Base-by-base conservation (phyloP, 1,140 invertebrate species). In the Macrosteles quadrilineatus region DNA sequence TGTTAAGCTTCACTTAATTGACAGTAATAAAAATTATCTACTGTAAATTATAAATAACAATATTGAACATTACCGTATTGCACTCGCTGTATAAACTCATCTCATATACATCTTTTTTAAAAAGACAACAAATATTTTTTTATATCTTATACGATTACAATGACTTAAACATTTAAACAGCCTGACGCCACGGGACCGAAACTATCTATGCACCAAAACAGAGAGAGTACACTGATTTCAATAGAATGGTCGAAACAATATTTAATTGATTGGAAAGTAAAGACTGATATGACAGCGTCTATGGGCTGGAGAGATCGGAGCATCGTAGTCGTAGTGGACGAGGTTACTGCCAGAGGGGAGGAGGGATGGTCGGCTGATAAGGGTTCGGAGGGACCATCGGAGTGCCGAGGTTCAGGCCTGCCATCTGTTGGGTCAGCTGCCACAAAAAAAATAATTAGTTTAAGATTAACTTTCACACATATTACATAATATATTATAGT, bases 371-470 rank as follows among this genome's bases (percentile, higher is more conserved):
- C 9, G 32, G 63, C 40, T 66, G 63, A 25, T 66, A 66, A 1
- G 63, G 63, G 63, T 66, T 66, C n/a, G n/a, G n/a, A n/a, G n/a
- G n/a, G n/a, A n/a, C n/a, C n/a, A n/a, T n/a, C 1, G 32, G 32
- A 21, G 21, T 23, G 14, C 50, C 50, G 14, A 68, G 17, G 66
- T 68, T 68, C 31, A 68, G 29, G 3, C 66, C 66, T 31, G 66
- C 25, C 66, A 68, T 68, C 45, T 68, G 66, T 30, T 68, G 66
- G 4, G 66, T 32, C 23, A 68, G 29, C 66, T 68, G 45, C 1
- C 53, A 68, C 6, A 68, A 36, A 6, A 36, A 36, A 36, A 36
- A 36, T n/a, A n/a, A n/a, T n/a, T n/a, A n/a, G n/a, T n/a, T n/a
- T n/a, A n/a, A n/a, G n/a, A n/a, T n/a, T n/a, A n/a, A n/a, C n/a